Base-by-base conservation (phyloP, 2,888 invertebrate genomes). In the Lissocephala sabroskyi region DNA sequence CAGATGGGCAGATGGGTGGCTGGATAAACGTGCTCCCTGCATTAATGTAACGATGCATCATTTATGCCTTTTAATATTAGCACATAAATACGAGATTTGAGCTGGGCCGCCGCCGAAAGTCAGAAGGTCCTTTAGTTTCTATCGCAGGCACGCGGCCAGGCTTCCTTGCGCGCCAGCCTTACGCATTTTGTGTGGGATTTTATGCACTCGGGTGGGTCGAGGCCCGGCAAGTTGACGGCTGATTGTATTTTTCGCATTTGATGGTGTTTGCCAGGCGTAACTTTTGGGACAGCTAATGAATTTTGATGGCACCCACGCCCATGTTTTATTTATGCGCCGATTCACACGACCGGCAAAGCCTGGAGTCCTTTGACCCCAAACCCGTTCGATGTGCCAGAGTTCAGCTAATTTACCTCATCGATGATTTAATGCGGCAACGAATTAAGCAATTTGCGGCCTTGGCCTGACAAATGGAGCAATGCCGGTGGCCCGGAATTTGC, bases 41-140 rank as follows among this genome's bases (percentile, higher is more conserved):
- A 77, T 77, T 77, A 71, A 65, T 68, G 63, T 65, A 74, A 74
- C 59, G 70, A 73, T 74, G 75, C 75, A 71, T 71, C 77, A 71
- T 71, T 76, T 65, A 73, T 76, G 74, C 65, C 76, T 73, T 70
- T 76, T 77, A 77, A 70, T 74, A 77, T 77, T 71, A 56, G 59
- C 43, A 52, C 65, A 68, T 77, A 65, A 74, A 70, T 67, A 74
- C 54, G 59, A 62, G 76, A 67, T 70, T 76, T 59, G 68, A 56
- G 55, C 52, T 43, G 48, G 48, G 62, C 57, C 65, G 7, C 26
- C 26, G 29, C 1, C 3, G 29, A 41, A n/a, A n/a, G n/a, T n/a
- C n/a, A n/a, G n/a, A n/a, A n/a, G n/a, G n/a, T n/a, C n/a, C n/a
- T n/a, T n/a, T n/a, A n/a, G n/a, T n/a, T n/a, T n/a, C n/a, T n/a